phyloP scores from a whole-genome alignment of 30 jellyfish, hydroid and myxozoan species.

The Rhopilema esculentum region DNA sequence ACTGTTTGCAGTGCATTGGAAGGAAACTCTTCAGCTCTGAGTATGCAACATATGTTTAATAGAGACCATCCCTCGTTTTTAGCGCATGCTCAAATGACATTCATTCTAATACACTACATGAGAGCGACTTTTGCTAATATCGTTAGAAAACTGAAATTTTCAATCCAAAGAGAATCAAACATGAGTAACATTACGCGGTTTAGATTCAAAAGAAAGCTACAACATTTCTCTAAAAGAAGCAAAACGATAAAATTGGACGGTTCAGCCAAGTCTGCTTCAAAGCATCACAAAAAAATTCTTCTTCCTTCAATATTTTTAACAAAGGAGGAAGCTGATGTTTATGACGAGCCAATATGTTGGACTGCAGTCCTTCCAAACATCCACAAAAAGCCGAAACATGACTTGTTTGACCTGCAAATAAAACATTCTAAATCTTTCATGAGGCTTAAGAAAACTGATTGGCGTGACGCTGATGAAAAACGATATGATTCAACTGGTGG shows the following conservation, averaged over 20 bases:
- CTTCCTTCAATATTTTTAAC: constrained; percentile 22
- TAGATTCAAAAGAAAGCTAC: constrained; percentile 30
- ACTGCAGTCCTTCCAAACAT: constrained; percentile 81
- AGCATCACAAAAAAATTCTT: constrained; percentile 1
- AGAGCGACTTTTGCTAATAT: constrained; percentile 36
- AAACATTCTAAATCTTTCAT: constrained; percentile 53
- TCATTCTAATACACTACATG: constrained; percentile 62
- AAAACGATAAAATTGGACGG: neutral
- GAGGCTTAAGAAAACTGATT: constrained; percentile 65
- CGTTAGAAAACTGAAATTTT: constrained; percentile 21
- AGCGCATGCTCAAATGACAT: constrained; percentile 98
- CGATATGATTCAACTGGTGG: constrained; percentile 87
- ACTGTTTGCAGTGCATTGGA: constrained; percentile 50
- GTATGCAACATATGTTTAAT: constrained; percentile 64
- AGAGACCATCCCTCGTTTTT: constrained; percentile 87
- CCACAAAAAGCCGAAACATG: constrained; percentile 66
- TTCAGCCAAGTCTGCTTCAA: neutral
- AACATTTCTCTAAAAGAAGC: neutral
- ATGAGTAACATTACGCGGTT: neutral
- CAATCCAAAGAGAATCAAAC: neutral
- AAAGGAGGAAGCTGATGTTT: constrained; percentile 8
- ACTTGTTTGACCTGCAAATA: constrained; percentile 65
- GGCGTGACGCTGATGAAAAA: constrained; percentile 82
- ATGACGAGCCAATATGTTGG: constrained; percentile 78
- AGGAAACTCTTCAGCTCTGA: constrained; percentile 32